phyloP scores from a whole-genome alignment of 2,797 vertebrate genomes.

The Chanos chanos region DNA sequence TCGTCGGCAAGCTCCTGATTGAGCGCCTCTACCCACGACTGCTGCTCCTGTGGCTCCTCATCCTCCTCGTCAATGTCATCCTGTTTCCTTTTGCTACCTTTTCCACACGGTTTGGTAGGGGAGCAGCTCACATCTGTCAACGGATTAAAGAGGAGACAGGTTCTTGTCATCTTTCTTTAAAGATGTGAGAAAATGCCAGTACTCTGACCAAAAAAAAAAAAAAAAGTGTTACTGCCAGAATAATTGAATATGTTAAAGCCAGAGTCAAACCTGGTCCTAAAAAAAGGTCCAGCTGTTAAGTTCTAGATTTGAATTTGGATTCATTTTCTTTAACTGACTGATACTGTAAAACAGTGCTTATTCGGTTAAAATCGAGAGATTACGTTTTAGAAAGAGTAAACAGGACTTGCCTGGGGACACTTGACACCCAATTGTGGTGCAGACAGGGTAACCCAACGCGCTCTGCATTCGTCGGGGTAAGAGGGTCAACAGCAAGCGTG shows the following conservation, averaged over 20 bases:
- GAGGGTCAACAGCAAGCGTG: conserved; percentile 61
- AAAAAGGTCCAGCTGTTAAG: too few relatives aligned
- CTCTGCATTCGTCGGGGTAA: conserved; percentile 67
- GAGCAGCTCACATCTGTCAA: conserved; percentile 67
- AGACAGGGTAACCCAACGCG: conserved; percentile 67
- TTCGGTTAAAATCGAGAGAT: too few relatives aligned
- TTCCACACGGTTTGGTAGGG: conserved; percentile 65
- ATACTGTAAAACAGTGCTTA: too few relatives aligned
- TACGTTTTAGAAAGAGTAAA: too few relatives aligned
- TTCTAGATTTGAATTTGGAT: too few relatives aligned
- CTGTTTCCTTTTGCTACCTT: conserved; percentile 78
- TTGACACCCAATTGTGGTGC: conserved; percentile 57
- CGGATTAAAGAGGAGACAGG: neutral
- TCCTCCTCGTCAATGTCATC: conserved; percentile 75
- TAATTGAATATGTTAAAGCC: too few relatives aligned
- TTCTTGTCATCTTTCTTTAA: too few relatives aligned
- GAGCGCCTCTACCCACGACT: conserved; percentile 70
- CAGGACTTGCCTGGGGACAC: conserved; percentile 65
- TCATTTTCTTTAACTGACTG: too few relatives aligned
- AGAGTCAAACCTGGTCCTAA: too few relatives aligned
- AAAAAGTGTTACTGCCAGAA: too few relatives aligned
- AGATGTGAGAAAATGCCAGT: neutral
- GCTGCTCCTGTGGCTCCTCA: conserved; percentile 58
- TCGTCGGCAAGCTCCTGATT: conserved; percentile 64
- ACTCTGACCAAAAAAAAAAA: neutral